Evolutionary conservation across 2,797 vertebrate species (phyloP), one percentile per base, ranked within the genome.

Genomic region (Tokudaia muenninki): DNA sequence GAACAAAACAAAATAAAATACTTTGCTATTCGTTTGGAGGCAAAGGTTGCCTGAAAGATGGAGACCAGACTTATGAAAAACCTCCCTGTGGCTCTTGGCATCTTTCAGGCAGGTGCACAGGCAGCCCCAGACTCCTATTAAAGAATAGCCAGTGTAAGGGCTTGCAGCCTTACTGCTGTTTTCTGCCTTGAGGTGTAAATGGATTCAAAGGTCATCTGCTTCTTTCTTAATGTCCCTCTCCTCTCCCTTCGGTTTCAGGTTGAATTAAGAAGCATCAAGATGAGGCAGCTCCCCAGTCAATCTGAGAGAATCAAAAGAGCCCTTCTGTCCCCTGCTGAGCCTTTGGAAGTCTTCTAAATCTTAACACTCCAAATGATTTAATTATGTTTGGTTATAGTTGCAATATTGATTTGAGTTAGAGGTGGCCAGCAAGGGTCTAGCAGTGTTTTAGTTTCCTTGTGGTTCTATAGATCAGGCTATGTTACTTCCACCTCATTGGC

Each of bases 121-220:
- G 0, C 0, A 1, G 52, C 84, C 31, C 26, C 95, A 90, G 95
- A 89, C 61, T 96, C 81, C 75, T 93, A 88, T 96, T 90, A n/a
- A 97, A 98, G 93, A 98, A 90, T 24, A 80, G 22, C 13, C 90
- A 96, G 95, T 87, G 80, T 91, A 83, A 86, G 31, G 96, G 17
- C 91, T 94, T 83, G 50, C 10, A 80, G 59, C 52, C 87, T 95
- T 59, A n/a, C 55, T 24, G 91, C 93, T 97, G 93, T 47, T 97
- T 44, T 70, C 97, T 72, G 92, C 91, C 96, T 55, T 95, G 97
- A 98, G 95, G 94, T 97, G 77, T 94, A 97, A 97, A 98, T 82
- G 97, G 83, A 97, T 97, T 97, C 97, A 96, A 98, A 97, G 92
- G 87, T 95, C 98, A 97, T 97, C 97, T 97, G 82, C 96, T 98